These are phyloP conservation scores for Thymelicus lineola DNA, from an alignment of 2,888 invertebrate species.

Conservation along the genomic window DNA sequence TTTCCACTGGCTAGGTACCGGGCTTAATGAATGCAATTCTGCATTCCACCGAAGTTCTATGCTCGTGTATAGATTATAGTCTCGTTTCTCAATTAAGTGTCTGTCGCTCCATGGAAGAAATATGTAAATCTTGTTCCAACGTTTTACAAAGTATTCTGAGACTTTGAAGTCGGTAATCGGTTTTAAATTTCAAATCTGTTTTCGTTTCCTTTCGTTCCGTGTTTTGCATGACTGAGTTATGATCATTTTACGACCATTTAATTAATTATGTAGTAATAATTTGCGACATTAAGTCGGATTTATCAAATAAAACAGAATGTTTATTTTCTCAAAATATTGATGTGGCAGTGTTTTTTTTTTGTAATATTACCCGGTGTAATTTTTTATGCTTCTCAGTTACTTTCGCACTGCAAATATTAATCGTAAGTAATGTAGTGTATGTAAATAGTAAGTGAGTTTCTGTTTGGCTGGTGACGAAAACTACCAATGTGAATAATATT, in stretches of 20 bases:
- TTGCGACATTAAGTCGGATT: too few species aligned
- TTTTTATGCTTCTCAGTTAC: too few species aligned
- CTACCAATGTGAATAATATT: too few species aligned
- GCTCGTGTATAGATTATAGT: slow-evolving; percentile 19
- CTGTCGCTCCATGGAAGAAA: slow-evolving; percentile 14
- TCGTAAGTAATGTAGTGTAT: too few species aligned
- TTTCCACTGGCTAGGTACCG: slow-evolving; percentile 22
- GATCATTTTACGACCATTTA: neutral
- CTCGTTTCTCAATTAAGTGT: slow-evolving; percentile 16
- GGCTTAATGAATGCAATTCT: slow-evolving; percentile 32
- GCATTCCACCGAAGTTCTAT: slow-evolving; percentile 10
- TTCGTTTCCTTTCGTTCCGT: slow-evolving; percentile 18
- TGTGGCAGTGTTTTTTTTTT: too few species aligned
- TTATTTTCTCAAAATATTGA: too few species aligned
- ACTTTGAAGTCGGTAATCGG: slow-evolving; percentile 35
- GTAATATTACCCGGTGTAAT: too few species aligned
- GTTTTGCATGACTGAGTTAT: slow-evolving; percentile 25
- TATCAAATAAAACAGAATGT: too few species aligned
- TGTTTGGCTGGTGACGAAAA: too few species aligned
- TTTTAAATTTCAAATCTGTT: slow-evolving; percentile 37
- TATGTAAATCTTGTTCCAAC: slow-evolving; percentile 31
- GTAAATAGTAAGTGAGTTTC: too few species aligned
- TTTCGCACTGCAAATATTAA: too few species aligned
- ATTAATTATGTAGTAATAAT: too few species aligned
- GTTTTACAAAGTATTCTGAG: slow-evolving; percentile 33